Evolutionary conservation across 2,888 invertebrate genomes (phyloP).

Genomic region (Athalia rosae): DNA sequence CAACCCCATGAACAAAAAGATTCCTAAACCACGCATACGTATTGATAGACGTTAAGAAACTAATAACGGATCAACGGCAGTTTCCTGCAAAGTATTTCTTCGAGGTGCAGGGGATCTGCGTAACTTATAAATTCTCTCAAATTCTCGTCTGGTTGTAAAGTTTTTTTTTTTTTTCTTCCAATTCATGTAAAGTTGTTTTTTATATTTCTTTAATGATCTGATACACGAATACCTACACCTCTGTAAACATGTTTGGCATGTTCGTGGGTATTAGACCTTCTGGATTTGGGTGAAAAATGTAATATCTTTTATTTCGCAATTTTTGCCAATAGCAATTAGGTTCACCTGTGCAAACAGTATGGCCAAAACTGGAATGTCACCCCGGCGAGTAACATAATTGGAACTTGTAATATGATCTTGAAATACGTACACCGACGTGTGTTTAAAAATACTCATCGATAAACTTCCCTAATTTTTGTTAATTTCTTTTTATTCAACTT

Average conservation of each 20-base stretch:
- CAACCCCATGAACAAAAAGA: slow-evolving; percentile 25
- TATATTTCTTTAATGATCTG: neutral
- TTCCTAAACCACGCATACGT: slow-evolving; percentile 13
- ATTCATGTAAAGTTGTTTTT: neutral
- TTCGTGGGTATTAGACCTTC: slow-evolving; percentile 3
- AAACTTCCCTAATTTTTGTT: neutral
- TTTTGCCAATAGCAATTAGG: neutral
- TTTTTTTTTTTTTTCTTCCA: neutral
- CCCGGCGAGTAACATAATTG: neutral
- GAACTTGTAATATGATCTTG: neutral
- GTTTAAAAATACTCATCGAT: slow-evolving; percentile 3
- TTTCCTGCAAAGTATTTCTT: no score
- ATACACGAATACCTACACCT: neutral
- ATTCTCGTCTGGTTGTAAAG: neutral
- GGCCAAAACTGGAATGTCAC: slow-evolving; percentile 1
- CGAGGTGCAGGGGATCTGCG: no score
- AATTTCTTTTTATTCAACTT: neutral
- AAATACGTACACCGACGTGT: neutral
- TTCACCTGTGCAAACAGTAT: slow-evolving; percentile 33
- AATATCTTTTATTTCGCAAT: slow-evolving; percentile 19
- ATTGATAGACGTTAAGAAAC: neutral
- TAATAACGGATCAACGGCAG: neutral
- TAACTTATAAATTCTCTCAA: no score
- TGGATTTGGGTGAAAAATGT: neutral
- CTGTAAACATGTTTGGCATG: neutral